Percentiles rank a stretch among this genome's conserved stretches.
phyloP scores from a whole-genome alignment of 2,888 invertebrate genomes.

The Andrena minutula region DNA sequence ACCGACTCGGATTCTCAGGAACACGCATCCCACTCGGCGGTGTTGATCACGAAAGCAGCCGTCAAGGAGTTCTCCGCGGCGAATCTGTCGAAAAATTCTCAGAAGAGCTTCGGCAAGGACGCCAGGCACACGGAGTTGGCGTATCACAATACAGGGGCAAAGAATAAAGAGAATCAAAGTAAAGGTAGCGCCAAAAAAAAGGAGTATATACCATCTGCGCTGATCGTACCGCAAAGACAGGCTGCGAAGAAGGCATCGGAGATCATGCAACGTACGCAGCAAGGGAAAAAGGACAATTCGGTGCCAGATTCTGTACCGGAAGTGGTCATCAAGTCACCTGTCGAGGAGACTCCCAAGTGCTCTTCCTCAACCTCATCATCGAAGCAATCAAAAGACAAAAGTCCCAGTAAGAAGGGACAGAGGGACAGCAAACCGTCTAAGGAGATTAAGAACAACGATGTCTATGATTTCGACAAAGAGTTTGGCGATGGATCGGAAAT shows the following conservation, averaged over 20 bases:
- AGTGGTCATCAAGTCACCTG: slow-evolving; percentile 78
- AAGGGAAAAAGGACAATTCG: slow-evolving; percentile 81
- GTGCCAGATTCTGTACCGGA: slow-evolving; percentile 79
- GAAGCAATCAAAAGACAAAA: slow-evolving; percentile 75
- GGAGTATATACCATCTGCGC: slow-evolving; percentile 89
- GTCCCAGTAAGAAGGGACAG: slow-evolving; percentile 63
- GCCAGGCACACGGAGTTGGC: slow-evolving; percentile 83
- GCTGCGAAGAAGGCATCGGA: slow-evolving; percentile 96
- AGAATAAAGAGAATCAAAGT: slow-evolving; percentile 86
- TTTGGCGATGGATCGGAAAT: slow-evolving; percentile 87
- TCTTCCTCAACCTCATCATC: slow-evolving; percentile 41
- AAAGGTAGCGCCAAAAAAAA: slow-evolving; percentile 81
- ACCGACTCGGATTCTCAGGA: slow-evolving; percentile 90
- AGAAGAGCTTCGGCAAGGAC: slow-evolving; percentile 89
- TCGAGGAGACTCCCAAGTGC: slow-evolving; percentile 56
- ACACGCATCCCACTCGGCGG: slow-evolving; percentile 87
- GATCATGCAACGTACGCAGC: slow-evolving; percentile 88
- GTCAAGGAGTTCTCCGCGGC: slow-evolving; percentile 92
- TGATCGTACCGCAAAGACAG: slow-evolving; percentile 95
- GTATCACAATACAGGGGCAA: slow-evolving; percentile 72
- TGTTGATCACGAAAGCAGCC: slow-evolving; percentile 92
- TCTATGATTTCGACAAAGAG: slow-evolving; percentile 88
- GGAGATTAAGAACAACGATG: slow-evolving; percentile 84
- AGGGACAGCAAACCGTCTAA: slow-evolving; percentile 78
- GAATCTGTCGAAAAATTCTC: slow-evolving; percentile 92